Evolutionary conservation across 2,888 invertebrate genomes (phyloP).

Genomic region (Xylota segnis): DNA sequence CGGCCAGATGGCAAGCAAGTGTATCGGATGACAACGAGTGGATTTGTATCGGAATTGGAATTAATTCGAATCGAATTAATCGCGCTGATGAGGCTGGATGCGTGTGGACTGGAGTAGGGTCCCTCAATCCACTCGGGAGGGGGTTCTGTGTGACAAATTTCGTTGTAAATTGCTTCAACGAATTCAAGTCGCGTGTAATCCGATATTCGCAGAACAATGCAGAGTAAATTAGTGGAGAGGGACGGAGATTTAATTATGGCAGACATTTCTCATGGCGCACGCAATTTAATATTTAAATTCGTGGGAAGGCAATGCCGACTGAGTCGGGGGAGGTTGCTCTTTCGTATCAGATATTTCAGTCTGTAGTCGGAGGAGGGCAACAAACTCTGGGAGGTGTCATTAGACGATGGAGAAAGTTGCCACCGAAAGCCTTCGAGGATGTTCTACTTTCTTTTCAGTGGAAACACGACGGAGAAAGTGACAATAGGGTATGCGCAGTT

Average conservation of each 20-base stretch:
- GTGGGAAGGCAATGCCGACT: neutral
- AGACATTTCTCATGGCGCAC: constrained; percentile 30
- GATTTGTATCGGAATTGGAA: constrained; percentile 63
- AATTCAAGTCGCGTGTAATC: constrained; percentile 46
- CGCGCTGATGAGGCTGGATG: neutral
- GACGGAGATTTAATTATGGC: constrained; percentile 33
- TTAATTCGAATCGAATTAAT: constrained; percentile 52
- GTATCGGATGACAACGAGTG: constrained; percentile 53
- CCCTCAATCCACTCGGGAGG: constrained; percentile 1
- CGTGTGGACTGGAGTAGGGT: neutral
- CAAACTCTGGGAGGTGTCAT: too few relatives aligned
- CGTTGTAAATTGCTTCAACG: constrained; percentile 30
- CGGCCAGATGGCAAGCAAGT: constrained; percentile 7
- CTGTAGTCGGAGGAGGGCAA: too few relatives aligned
- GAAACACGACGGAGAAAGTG: too few relatives aligned
- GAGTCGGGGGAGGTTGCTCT: neutral
- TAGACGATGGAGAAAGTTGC: too few relatives aligned
- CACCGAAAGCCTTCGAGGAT: too few relatives aligned
- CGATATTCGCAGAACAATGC: constrained; percentile 67
- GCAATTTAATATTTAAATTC: constrained; percentile 64
- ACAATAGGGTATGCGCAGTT: too few relatives aligned
- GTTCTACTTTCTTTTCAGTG: too few relatives aligned
- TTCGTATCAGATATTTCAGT: too few relatives aligned
- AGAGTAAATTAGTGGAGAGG: constrained; percentile 40
- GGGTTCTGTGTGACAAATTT: constrained; percentile 36